Evolutionary conservation across 2,888 invertebrate species (phyloP), one percentile per base, ranked within the genome.

Genomic region (Willowsia nigromaculata): DNA sequence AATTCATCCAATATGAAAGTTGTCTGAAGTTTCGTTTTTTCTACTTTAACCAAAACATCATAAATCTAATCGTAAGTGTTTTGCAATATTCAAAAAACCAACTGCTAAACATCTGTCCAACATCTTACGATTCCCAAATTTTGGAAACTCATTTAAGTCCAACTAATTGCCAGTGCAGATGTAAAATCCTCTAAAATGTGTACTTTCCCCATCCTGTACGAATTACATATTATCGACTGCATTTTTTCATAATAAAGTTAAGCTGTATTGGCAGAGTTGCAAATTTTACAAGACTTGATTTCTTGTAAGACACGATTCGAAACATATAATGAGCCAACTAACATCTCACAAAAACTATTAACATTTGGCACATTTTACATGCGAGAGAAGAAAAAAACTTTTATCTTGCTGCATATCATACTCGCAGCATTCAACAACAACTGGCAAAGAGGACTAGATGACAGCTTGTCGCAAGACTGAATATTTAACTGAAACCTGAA

Each of bases 91-190:
- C 9, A 59, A 59, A 22, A 43, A 33, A 25, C 47, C 13, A 6
- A 18, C 6, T n/a, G n/a, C n/a, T n/a, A n/a, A n/a, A 1, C 50
- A 78, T 76, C 76, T 50, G 76, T 53, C 50, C 40, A 71, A 50
- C 80, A 80, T 18, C 13, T 59, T 78, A 11, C 56, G 65, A 47
- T 90, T 90, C 87, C 90, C 80, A 78, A 87, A 62, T 84, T 87
- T 80, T 84, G 90, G 82, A 90, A 90, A 83, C 18, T 56, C 27
- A 25, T 37, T 68, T 68, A n/a, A 18, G n/a, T n/a, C 0, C 18
- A 18, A 71, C 27, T 47, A 27, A 18, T 22, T 71, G 71, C 18
- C 33, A 40, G 18, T 37, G 33, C 37, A 74, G 22, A 74, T 47
- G 74, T 74, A 47, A 9, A 74, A 47, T 37, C 4, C 18, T 18